phyloP scores from a whole-genome alignment of 1,140 invertebrate species.

The Bombus cullumanus region DNA sequence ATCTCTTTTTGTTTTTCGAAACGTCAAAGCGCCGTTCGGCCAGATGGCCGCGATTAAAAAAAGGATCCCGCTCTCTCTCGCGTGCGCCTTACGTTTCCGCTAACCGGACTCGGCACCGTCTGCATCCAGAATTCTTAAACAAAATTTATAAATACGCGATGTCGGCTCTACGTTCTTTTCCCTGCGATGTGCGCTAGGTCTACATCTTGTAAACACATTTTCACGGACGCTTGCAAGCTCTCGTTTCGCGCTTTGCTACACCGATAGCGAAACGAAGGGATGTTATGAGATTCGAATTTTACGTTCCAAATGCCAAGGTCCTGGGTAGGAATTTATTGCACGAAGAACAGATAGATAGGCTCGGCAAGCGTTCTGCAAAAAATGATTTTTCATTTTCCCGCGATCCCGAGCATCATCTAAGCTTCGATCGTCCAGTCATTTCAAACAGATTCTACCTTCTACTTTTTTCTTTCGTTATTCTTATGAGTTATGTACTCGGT shows the following conservation, averaged over 20 bases:
- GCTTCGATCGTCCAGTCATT: not conserved
- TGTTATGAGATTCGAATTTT: not conserved
- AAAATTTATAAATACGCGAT: slow-evolving; percentile 46
- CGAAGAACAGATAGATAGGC: not conserved
- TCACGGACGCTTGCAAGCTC: slow-evolving; percentile 4
- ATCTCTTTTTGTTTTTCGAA: slow-evolving; percentile 60
- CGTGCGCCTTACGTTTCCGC: slow-evolving; percentile 21
- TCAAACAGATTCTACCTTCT: not conserved
- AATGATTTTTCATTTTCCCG: not conserved
- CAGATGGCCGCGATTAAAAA: slow-evolving; percentile 50
- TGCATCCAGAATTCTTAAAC: slow-evolving; percentile 47
- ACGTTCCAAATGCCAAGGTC: slow-evolving; percentile 9
- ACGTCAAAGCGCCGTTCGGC: slow-evolving; percentile 39
- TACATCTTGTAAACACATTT: slow-evolving; percentile 24
- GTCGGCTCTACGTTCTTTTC: slow-evolving; percentile 18
- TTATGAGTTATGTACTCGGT: too few species aligned
- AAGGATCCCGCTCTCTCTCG: slow-evolving; percentile 7
- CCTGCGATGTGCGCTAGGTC: slow-evolving; percentile 13
- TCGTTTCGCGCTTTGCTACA: not conserved
- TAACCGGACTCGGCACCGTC: slow-evolving; percentile 12
- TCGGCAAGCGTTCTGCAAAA: not conserved
- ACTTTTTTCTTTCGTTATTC: not conserved
- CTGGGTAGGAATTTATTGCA: not conserved
- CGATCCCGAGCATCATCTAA: too few species aligned
- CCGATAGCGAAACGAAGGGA: not conserved